Percentiles rank a stretch among this genome's conserved stretches.
Evolutionary conservation across 2,113 vertebrate species (phyloP).

Genomic region (Hymenochirus boettgeri): DNA sequence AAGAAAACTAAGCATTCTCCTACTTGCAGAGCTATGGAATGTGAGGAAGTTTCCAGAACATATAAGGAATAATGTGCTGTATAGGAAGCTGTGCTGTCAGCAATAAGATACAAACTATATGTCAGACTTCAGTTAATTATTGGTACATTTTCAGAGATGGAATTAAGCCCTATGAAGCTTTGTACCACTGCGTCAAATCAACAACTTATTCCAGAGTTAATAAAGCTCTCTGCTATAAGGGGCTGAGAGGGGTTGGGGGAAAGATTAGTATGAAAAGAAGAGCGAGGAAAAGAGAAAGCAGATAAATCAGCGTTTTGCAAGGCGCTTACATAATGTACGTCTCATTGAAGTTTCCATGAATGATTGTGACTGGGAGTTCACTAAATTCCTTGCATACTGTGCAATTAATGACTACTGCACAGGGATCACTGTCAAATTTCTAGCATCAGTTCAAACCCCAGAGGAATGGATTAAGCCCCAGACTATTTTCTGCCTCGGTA

Average conservation of each 20-base stretch:
- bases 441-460: slow-evolving; percentile 46
- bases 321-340: slow-evolving; percentile 15
- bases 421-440: slow-evolving; percentile 49
- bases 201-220: slow-evolving; percentile 24
- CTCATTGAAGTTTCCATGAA: slow-evolving; percentile 10
- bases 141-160: too few species aligned
- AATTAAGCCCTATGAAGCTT: too few species aligned
- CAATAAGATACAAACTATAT: too few species aligned
- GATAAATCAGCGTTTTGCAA: slow-evolving; percentile 4
- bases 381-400: slow-evolving; percentile 42
- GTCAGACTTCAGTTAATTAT: too few species aligned
- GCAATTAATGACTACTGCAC: slow-evolving; percentile 52
- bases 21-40: too few species aligned
- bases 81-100: too few species aligned
- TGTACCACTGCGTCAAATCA: slow-evolving; percentile 26
- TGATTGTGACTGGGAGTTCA: slow-evolving; percentile 18
- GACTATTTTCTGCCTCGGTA: slow-evolving; percentile 63
- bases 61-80: too few species aligned
- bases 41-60: too few species aligned
- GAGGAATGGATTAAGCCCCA: slow-evolving; percentile 54
- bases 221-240: too few species aligned
- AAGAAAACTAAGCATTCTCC: too few species aligned
- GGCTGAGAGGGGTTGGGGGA: background rate
- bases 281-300: slow-evolving; percentile 5
- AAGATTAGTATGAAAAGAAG: background rate